Conservation (phyloP, 2,797 vertebrate species). For the Parotocinclus haroldoi region DNA sequence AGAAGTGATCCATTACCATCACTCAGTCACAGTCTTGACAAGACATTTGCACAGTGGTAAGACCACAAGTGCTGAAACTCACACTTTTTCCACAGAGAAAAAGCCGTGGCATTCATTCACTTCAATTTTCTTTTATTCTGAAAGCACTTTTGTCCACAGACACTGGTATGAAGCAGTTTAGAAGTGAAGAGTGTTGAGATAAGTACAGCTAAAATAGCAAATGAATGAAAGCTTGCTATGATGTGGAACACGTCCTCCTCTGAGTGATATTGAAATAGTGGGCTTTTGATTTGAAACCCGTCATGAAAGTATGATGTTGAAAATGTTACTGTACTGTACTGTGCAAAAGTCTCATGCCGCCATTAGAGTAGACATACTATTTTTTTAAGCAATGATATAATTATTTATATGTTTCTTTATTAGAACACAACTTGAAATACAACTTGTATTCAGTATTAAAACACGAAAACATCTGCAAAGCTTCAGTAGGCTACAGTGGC, state of each 20-base stretch:
- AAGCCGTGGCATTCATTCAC: background rate
- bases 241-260: background rate
- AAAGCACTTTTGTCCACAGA: background rate
- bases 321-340: too few species aligned
- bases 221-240: background rate
- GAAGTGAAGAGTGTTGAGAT: background rate
- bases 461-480: too few species aligned
- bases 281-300: background rate
- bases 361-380: too few species aligned
- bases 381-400: too few species aligned
- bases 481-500: too few species aligned
- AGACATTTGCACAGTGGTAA: slow-evolving; percentile 10
- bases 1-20: slow-evolving; percentile 9
- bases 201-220: background rate
- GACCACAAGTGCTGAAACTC: background rate
- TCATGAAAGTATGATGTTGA: background rate
- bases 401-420: too few species aligned
- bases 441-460: too few species aligned
- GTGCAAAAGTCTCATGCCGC: too few species aligned
- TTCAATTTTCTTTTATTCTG: background rate
- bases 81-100: slow-evolving; percentile 12
- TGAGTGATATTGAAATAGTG: background rate
- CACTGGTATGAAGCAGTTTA: background rate
- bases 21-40: slow-evolving; percentile 14
- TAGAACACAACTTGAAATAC: too few species aligned